Base-by-base conservation (phyloP, 2,113 vertebrate genomes). In the Rhynchomys soricoides region DNA sequence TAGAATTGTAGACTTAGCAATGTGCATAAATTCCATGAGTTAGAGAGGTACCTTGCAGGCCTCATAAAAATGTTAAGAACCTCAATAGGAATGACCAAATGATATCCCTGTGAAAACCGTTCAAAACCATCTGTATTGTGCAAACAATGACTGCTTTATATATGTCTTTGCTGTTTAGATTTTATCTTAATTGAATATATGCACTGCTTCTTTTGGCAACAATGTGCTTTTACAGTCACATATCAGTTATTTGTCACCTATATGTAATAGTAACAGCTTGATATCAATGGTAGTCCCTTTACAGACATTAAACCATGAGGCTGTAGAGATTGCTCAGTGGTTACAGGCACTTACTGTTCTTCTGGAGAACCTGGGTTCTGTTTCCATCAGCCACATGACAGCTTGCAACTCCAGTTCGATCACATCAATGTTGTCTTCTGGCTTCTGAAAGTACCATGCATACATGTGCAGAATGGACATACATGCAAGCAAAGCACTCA, bases 111-210 rank as follows among this genome's bases (percentile, higher is more conserved):
- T 50, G 74, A 91, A 93, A 86, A 92, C 9, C 86, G 55, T 90
- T 57, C 21, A 21, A 19, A 82, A 43, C 19, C 21, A 91, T 78
- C 50, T 77, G 29, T 50, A 88, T 22, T 52, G 19, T 59, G 15
- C 29, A 94, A 94, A 95, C 45, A 75, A 59, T 59, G 10, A 21
- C 40, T 95, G 8, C 81, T 94, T 95, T 95, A 37, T 52, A 70
- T 87, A 70, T 22, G 34, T 40, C 13, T 29, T 57, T 57, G 12
- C 5, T 93, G 17, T 74, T 88, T 79, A 22, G 37, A 24, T 88
- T 90, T 95, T 22, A 40, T 55, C 40, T 48, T n/a, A 37, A 68
- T 24, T 81, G 71, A 24, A 37, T 91, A 85, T 13, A 74, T 81
- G 4, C 40, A 4, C 48, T 88, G 2, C n/a, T 93, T 55, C 64